A percentile compares a stretch with the other conserved stretches of the same genome.
Evolutionary conservation across 2,113 vertebrate genomes (phyloP).

Genomic region (Cyanoderma ruficeps): DNA sequence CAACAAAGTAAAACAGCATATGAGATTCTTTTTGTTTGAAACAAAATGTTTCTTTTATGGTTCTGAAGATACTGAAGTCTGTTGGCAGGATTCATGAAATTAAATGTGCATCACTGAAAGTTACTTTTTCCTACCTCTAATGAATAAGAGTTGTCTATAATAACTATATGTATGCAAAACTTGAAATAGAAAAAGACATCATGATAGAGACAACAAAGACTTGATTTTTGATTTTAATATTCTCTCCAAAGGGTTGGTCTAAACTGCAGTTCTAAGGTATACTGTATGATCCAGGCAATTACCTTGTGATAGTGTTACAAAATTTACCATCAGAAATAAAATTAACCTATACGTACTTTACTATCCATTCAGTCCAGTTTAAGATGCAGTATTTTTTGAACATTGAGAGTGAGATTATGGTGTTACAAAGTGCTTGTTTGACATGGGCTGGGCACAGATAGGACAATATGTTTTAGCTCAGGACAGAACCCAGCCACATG

Average conservation of each 20-base stretch:
- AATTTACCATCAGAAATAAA: background rate
- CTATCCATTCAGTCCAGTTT: background rate
- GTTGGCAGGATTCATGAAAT: background rate
- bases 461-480: background rate
- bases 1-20: background rate
- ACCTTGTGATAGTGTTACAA: background rate
- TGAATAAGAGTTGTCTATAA: background rate
- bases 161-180: background rate
- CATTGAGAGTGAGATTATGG: background rate
- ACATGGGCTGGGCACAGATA: background rate
- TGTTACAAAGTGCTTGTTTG: background rate
- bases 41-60: background rate
- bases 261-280: background rate
- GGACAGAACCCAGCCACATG: background rate
- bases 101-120: background rate
- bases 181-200: background rate
- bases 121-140: background rate
- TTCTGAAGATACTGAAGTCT: background rate
- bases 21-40: background rate
- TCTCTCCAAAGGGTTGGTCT: background rate
- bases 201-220: background rate
- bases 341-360: background rate
- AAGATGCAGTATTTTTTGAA: background rate
- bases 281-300: background rate
- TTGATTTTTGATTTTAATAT: background rate